Evolutionary conservation across 1,140 invertebrate genomes (phyloP), one percentile per base, ranked within the genome.

Genomic region (Eurytemora carolleeae): DNA sequence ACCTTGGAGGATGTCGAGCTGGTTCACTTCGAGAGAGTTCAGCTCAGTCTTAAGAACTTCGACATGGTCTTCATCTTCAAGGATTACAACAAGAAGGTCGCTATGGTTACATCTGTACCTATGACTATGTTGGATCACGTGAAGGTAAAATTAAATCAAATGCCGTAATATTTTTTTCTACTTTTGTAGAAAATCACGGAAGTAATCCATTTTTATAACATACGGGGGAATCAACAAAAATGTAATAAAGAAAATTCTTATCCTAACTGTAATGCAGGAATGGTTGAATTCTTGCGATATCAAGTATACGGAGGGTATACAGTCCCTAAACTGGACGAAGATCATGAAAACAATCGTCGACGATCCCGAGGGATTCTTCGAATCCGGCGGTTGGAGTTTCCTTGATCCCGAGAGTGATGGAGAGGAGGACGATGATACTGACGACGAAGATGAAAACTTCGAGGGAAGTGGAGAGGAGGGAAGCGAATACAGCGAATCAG

Each of bases 41-140:
- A 93, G 70, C 98, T 98, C 71, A 91, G 97, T 70, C 75, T 98
- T 63, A 96, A 97, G 73, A 98, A 98, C 72, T 99, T 99, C 72
- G 96, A 99, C 74, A 98, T 98, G 91, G 87, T 98, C 22, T 98
- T 98, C 71, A 87, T 99, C 25, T 98, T 98, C 70, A 99, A 98
- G 75, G 93, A 98, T 74, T 98, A 99, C 72, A 78, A 81, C 55
- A 82, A 84, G 68, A 97, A 96, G 75, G 83, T 87, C 1, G 82
- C 89, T 0, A 95, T 94, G 85, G 85, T 99, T 0, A 96, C 94
- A 73, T 89, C 94, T 15, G 90, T 99, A 69, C 94, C 95, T 0
- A 98, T 97, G 91, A 89, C 88, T 69, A 86, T 95, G 82, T 76
- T 98, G 67, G 95, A 99, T 76, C 90, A 96, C 75, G 92, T 99